Evolutionary conservation across 2,113 vertebrate genomes (phyloP), one percentile per base, ranked within the genome.

Genomic region (pig (Sus scrofa)): DNA sequence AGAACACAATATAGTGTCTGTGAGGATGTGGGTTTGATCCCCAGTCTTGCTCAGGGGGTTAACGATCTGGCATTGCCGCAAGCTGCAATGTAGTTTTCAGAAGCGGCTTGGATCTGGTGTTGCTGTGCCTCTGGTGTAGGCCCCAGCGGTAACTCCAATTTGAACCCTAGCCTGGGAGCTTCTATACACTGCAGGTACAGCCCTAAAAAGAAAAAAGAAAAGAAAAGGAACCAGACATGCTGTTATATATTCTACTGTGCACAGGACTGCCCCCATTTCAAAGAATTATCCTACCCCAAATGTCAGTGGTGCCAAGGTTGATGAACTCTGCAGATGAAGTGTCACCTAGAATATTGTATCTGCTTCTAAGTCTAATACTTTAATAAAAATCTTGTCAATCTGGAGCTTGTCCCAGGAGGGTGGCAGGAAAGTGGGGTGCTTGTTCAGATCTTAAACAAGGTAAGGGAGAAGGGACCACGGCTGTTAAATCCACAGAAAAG

Each of bases 161-260:
- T 8, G 44, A 44, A 44, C 44, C 44, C 44, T 44, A 44, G 44
- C 44, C 44, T 44, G 44, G 44, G 44, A 44, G 8, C 44, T 44
- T 44, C 44, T 8, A 4, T 44, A 44, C 8, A 8, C 44, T 6
- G 44, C 44, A 44, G 44, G 44, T 44, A 44, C 44, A 44, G 44
- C 44, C 44, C 44, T 44, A 44, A 44, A 44, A 44, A 44, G 44
- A 44, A 44, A 44, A 44, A 44, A 44, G 44, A 44, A 44, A 44
- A 44, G 44, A 44, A 44, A 44, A 56, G 67, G 79, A 81, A 24
- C 14, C 32, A 81, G 22, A 56, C 12, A 56, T 27, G 12, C 3
- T 73, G n/a, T 24, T 67, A 7, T 18, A 7, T 1, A 20, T 34
- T 14, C 12, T 65, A 0, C 3, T 0, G 1, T 5, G 24, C 2